Evolutionary conservation across 1,140 invertebrate genomes (phyloP).

Genomic region (Drosophila hydei): DNA sequence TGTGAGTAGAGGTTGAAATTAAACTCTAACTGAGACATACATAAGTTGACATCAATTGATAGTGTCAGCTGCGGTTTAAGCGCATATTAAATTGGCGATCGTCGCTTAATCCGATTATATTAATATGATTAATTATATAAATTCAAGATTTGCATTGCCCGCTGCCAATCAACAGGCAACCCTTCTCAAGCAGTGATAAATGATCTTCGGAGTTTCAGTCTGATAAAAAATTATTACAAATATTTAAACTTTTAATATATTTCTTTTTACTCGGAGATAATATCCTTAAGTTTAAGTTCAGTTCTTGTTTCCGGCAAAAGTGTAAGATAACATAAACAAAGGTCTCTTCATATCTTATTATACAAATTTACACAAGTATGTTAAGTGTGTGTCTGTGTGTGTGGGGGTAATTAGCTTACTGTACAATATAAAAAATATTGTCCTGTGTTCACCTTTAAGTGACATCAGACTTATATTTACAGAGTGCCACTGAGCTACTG

Average conservation of each 20-base stretch:
- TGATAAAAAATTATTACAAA: constrained; percentile 13
- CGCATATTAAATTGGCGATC: constrained; percentile 23
- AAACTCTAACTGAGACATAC: constrained; percentile 19
- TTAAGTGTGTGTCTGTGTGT: not conserved
- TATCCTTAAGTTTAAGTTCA: not conserved
- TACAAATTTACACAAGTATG: not conserved
- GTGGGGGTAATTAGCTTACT: not conserved
- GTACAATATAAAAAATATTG: not conserved
- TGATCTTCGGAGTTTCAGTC: constrained; percentile 11
- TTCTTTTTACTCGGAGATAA: not conserved
- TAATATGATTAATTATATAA: constrained; percentile 51
- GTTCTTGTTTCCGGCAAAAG: not conserved
- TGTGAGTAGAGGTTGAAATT: constrained; percentile 6
- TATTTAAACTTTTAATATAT: not conserved
- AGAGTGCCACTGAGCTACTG: not conserved
- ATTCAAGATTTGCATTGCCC: constrained; percentile 31
- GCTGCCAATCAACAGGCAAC: constrained; percentile 28
- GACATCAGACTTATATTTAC: not conserved
- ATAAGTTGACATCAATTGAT: constrained; percentile 30
- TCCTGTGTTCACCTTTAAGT: no score
- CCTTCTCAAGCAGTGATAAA: constrained; percentile 9
- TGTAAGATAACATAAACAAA: constrained; percentile 1
- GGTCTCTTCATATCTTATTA: not conserved
- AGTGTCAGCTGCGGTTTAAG: constrained; percentile 27
- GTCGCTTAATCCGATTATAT: constrained; percentile 35